These are phyloP conservation scores for Trichoplax adhaerens DNA, from an alignment of 37 sponge, comb jelly and placozoan genomes.

Conservation along the genomic window DNA sequence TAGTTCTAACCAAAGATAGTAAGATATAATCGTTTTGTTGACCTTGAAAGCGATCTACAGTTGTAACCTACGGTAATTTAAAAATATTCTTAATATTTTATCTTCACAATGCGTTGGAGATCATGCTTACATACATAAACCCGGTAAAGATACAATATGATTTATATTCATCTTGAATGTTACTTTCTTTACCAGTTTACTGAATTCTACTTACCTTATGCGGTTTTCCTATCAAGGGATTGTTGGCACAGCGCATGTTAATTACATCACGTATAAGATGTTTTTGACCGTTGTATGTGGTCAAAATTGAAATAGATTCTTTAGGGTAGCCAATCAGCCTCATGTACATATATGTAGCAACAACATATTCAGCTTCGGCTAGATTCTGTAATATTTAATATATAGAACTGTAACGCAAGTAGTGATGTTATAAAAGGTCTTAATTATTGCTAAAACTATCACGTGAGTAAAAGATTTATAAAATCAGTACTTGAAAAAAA, in stretches of 20 bases:
- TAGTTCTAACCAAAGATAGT: constrained; percentile 87
- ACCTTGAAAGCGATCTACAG: constrained; percentile 97
- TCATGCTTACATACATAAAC: not conserved
- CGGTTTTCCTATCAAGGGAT: constrained; percentile 90
- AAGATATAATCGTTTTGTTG: constrained; percentile 99
- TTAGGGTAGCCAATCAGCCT: constrained; percentile 81
- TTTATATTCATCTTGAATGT: too few relatives aligned
- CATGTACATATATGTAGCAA: constrained; percentile 96
- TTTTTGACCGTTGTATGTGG: constrained; percentile 99
- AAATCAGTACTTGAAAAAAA: constrained; percentile 60
- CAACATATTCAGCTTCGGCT: constrained; percentile 92
- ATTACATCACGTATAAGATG: constrained; percentile 94
- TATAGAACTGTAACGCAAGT: not conserved
- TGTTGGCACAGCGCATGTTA: constrained; percentile 72
- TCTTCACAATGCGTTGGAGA: not conserved
- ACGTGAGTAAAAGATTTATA: not conserved
- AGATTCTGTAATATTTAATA: constrained; percentile 49
- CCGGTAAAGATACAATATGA: too few relatives aligned
- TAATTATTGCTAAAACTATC: too few relatives aligned
- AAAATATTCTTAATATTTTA: not conserved
- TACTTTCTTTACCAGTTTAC: too few relatives aligned
- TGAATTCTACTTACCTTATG: not conserved
- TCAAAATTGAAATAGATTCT: constrained; percentile 91
- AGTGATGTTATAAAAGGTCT: not conserved
- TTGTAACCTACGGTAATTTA: constrained; percentile 52